phyloP scores from a whole-genome alignment of 2,888 invertebrate genomes.

The Drosophila basisetae region DNA sequence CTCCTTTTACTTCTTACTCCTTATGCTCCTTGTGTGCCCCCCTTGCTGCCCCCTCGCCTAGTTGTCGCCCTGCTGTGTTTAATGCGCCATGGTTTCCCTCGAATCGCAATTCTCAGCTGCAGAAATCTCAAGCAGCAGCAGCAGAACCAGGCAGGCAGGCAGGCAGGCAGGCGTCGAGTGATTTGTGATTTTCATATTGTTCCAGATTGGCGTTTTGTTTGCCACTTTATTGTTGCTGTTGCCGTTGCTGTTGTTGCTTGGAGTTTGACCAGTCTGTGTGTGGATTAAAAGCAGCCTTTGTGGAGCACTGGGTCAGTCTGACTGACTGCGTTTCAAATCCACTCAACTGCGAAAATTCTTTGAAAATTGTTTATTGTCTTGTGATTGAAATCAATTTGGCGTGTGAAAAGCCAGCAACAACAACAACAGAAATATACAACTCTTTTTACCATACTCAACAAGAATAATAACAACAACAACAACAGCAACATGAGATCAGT shows the following conservation, averaged over 20 bases:
- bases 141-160: background rate
- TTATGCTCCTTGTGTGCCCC: background rate
- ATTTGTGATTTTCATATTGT: conserved; percentile 64
- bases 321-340: conserved; percentile 27
- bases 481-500: background rate
- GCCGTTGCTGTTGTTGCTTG: conserved; percentile 22
- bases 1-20: background rate
- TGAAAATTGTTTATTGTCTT: conserved; percentile 70
- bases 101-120: conserved; percentile 69
- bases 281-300: conserved; percentile 42
- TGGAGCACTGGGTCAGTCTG: conserved; percentile 72
- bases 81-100: conserved; percentile 41
- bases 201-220: conserved; percentile 64
- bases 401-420: conserved; percentile 43
- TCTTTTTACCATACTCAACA: conserved; percentile 5
- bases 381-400: conserved; percentile 72
- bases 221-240: conserved; percentile 46
- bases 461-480: conserved; percentile 1
- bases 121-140: conserved; percentile 31
- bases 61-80: background rate
- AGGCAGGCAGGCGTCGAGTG: conserved; percentile 55
- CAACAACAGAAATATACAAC: background rate
- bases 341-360: conserved; percentile 73
- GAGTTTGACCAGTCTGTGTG: conserved; percentile 51
- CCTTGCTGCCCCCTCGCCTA: background rate